Base-by-base conservation (phyloP, 2,797 vertebrate species). In the Buphagus erythrorhynchus region DNA sequence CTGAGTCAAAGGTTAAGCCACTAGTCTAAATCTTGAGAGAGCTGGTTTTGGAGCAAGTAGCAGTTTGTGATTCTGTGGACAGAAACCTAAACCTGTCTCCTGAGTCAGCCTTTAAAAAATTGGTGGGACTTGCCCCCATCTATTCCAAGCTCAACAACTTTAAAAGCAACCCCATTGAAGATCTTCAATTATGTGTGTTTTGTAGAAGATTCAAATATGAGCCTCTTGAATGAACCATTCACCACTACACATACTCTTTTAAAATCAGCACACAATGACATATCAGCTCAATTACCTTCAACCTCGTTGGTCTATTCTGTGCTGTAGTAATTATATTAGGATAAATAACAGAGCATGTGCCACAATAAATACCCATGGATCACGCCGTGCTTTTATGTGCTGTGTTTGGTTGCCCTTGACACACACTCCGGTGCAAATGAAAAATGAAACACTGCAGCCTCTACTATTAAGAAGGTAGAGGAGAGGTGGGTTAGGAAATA, bases 301-400 rank as follows among this genome's bases (percentile, higher is more conserved):
- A 84, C 66, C 72, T 96, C 58, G 25, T 97, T 97, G 95, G 95
- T 96, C 36, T 61, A 11, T 93, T 95, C 49, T 86, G 48, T 94
- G 86, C 77, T 82, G 21, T 91, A 95, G 78, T 97, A 90, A 84
- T 95, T 97, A 97, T 96, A 95, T 95, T 95, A 93, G 68, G 61
- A 96, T 93, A 95, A 93, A 95, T 97, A 96, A 89, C 51, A 72
- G 95, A 96, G 59, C 63, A 45, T 94, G 91, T 95, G 73, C 48
- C 75, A 80, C 45, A 69, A 52, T 95, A 97, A 97, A 96, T 95
- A 96, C 19, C 18, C 21, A 25, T 81, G 93, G 77, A 83, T 97
- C 59, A 45, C 57, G 36, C 28, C 93, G 69, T 59, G 72, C 88
- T 96, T 95, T 63, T 52, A 8, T 87, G 62, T 86, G 55, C 77